phyloP scores from a whole-genome alignment of 2,888 invertebrate genomes.

The Brassicogethes aeneus region DNA sequence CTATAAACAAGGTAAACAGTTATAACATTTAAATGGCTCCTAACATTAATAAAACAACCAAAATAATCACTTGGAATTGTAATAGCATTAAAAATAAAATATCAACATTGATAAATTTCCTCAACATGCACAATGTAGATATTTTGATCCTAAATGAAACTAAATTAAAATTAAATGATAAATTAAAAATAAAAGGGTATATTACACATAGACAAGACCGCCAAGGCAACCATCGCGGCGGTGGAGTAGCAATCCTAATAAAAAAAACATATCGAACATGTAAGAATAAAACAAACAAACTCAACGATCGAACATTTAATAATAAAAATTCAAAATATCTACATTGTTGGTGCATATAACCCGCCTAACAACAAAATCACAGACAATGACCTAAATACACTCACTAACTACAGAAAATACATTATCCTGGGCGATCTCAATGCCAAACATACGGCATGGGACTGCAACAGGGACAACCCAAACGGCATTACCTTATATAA shows the following conservation, averaged over 20 bases:
- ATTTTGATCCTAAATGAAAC: background rate
- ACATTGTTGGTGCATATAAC: no score
- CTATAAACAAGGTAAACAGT: no score
- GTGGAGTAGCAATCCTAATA: background rate
- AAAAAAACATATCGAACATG: no score
- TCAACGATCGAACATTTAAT: no score
- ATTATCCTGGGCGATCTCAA: constrained; percentile 6
- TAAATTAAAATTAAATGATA: background rate
- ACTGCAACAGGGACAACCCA: constrained; percentile 1
- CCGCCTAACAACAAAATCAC: background rate
- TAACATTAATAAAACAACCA: no score
- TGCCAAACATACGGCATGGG: constrained; percentile 4
- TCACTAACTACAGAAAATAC: constrained; percentile 1
- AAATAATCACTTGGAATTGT: no score
- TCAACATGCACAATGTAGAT: background rate
- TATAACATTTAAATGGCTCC: no score
- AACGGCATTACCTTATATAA: constrained; percentile 6
- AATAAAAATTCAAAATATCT: no score
- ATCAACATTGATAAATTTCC: background rate
- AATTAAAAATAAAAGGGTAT: background rate
- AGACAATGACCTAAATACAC: background rate
- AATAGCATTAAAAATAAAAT: no score
- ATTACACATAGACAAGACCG: constrained; percentile 1
- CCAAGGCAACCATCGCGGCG: background rate
- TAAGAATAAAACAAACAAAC: no score